phyloP scores from a whole-genome alignment of 1,140 invertebrate species.

The Cepaea nemoralis region DNA sequence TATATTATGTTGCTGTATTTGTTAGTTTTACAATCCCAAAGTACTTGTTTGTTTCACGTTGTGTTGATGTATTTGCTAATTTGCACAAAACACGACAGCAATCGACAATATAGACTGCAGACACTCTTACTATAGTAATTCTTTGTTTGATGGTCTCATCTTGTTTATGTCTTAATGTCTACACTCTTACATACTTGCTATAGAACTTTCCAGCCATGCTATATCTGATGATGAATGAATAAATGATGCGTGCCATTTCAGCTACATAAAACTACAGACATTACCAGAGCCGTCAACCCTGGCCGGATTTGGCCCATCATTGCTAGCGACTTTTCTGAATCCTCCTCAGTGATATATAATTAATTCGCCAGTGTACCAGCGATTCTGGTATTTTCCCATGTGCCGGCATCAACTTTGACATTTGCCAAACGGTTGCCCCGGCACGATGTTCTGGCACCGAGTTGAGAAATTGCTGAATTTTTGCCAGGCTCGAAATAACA shows the following conservation, averaged over 20 bases:
- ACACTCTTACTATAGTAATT: no score
- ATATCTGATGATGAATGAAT: neutral
- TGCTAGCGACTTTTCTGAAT: neutral
- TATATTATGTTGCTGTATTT: no score
- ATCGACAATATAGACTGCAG: no score
- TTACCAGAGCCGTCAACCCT: neutral
- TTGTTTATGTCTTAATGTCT: no score
- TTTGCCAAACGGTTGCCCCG: neutral
- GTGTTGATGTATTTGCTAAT: no score
- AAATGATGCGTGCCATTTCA: neutral
- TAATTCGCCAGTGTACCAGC: neutral
- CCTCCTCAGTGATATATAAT: neutral
- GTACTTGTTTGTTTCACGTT: no score
- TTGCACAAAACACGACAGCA: no score
- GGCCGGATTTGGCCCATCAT: neutral
- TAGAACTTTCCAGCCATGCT: no score
- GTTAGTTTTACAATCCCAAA: no score
- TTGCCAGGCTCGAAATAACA: no score
- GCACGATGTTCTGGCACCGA: neutral
- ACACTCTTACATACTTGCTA: no score
- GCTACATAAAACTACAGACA: neutral
- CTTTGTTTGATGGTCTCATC: no score
- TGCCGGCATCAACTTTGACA: slow-evolving; percentile 9
- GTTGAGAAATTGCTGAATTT: neutral
- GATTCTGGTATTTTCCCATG: neutral